phyloP scores from a whole-genome alignment of 1,140 invertebrate species.

The Pomacea maculata region DNA sequence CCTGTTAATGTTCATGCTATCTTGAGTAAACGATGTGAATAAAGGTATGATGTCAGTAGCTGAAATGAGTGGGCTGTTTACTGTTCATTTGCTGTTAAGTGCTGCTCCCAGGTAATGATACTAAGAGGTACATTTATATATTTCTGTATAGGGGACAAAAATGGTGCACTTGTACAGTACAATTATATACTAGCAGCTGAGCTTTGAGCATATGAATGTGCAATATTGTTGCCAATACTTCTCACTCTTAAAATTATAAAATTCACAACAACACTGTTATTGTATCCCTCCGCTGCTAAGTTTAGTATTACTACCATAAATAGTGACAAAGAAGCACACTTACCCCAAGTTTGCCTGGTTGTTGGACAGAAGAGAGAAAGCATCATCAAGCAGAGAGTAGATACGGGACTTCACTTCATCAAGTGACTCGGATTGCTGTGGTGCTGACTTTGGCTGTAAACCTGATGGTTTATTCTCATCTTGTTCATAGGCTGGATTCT shows the following conservation, averaged over 20 bases:
- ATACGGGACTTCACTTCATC: slow-evolving; percentile 43
- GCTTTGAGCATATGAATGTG: background rate
- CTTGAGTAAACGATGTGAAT: too few species aligned
- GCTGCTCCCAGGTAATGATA: too few species aligned
- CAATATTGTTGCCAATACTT: background rate
- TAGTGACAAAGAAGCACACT: slow-evolving; percentile 1
- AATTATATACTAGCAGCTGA: background rate
- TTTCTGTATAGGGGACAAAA: too few species aligned
- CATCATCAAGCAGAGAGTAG: slow-evolving; percentile 50
- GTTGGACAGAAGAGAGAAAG: slow-evolving; percentile 49
- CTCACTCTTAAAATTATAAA: too few species aligned
- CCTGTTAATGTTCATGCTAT: too few species aligned
- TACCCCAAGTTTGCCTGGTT: slow-evolving; percentile 32
- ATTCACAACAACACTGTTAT: background rate
- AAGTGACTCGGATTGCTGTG: slow-evolving; percentile 35
- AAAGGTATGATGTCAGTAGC: too few species aligned
- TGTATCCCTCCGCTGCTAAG: background rate
- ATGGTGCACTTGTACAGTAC: background rate
- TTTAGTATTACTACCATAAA: background rate
- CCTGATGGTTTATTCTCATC: slow-evolving; percentile 11
- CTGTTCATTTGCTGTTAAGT: too few species aligned
- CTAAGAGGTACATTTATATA: too few species aligned
- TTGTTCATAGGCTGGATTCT: slow-evolving; percentile 16
- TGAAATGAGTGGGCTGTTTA: too few species aligned
- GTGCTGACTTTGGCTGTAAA: background rate